Evolutionary conservation across 2,888 invertebrate genomes (phyloP).

Genomic region (Papilio elwesi): DNA sequence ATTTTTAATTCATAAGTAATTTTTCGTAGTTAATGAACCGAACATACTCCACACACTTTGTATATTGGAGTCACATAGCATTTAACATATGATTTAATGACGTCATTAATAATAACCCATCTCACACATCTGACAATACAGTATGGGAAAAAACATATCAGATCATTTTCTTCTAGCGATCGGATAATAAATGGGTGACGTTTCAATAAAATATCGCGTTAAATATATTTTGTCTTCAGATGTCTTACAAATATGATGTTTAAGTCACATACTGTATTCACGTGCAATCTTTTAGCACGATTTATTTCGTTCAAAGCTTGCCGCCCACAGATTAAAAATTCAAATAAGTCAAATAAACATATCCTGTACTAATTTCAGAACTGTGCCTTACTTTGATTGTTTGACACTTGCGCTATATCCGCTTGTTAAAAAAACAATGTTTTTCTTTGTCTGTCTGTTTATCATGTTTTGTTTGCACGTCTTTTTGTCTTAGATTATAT

Average conservation of each 20-base stretch:
- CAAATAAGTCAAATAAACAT: too few species aligned
- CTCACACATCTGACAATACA: not conserved
- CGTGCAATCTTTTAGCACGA: not conserved
- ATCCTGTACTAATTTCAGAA: not conserved
- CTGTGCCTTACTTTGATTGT: too few species aligned
- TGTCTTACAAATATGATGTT: not conserved
- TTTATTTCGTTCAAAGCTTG: slow-evolving; percentile 30
- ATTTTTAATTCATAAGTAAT: too few species aligned
- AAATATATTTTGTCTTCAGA: too few species aligned
- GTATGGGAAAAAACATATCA: slow-evolving; percentile 5
- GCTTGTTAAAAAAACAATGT: not conserved
- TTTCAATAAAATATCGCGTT: not conserved
- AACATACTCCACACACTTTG: not conserved
- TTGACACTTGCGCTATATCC: not conserved
- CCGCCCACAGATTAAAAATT: not conserved
- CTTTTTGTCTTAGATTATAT: slow-evolving; percentile 37
- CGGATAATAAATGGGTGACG: too few species aligned
- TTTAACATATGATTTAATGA: not conserved
- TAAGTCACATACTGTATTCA: not conserved
- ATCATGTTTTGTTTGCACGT: slow-evolving; percentile 19
- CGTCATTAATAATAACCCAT: not conserved
- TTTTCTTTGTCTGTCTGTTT: not conserved
- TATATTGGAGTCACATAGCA: too few species aligned
- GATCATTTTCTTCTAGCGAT: not conserved
- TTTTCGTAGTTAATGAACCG: too few species aligned